Evolutionary conservation across 1,140 invertebrate genomes (phyloP).

Genomic region (Gerris buenoi): DNA sequence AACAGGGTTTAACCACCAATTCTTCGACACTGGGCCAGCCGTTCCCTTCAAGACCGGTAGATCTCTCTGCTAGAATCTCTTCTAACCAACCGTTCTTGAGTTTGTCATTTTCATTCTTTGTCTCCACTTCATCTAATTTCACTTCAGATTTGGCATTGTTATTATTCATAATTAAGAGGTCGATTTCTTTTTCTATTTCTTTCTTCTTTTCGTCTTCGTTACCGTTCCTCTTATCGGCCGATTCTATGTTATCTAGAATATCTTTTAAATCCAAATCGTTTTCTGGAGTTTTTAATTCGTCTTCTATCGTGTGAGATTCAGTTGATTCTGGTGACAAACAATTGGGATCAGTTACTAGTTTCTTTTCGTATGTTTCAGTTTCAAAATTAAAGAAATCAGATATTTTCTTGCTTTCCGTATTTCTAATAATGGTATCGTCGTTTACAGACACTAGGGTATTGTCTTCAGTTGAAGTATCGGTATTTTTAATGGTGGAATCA

Average conservation of each 20-base stretch:
- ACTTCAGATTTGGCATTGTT: slow-evolving; percentile 1
- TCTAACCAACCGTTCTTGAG: slow-evolving; percentile 6
- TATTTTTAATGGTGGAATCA: neutral
- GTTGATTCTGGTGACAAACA: neutral
- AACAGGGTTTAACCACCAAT: slow-evolving; percentile 7
- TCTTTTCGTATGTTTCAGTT: neutral
- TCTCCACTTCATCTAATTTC: neutral
- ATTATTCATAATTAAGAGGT: neutral
- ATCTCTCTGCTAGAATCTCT: neutral
- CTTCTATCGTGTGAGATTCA: neutral
- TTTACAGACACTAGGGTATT: neutral
- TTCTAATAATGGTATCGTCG: neutral
- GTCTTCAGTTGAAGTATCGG: neutral
- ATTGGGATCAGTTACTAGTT: neutral
- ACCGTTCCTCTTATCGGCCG: neutral
- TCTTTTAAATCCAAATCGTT: neutral
- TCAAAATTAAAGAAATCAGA: neutral
- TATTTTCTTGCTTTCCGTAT: neutral
- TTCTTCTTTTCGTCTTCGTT: neutral
- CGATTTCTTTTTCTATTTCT: neutral
- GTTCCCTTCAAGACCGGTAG: neutral
- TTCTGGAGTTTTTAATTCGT: neutral
- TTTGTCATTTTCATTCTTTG: slow-evolving; percentile 2
- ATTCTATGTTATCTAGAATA: neutral
- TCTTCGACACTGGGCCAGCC: slow-evolving; percentile 19